Evolutionary conservation across 2,113 vertebrate genomes (phyloP), one percentile per base, ranked within the genome.

Genomic region (Lethenteron camtschaticum): DNA sequence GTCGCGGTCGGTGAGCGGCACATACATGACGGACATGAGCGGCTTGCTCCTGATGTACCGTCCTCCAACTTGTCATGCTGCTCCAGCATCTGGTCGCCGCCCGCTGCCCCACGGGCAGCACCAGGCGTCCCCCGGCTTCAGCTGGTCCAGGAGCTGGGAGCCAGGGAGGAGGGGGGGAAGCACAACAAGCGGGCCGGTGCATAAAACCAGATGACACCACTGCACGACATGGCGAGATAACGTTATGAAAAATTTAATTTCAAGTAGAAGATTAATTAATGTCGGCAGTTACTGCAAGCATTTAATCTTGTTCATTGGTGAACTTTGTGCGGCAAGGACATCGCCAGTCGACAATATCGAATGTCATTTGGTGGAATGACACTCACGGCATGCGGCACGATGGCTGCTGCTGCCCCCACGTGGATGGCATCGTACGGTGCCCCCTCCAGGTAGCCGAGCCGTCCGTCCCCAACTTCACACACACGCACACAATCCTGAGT

Each of bases 1-100:
- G 73, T 95, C 90, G 87, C 83, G 91, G 83, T 99, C 94, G 87
- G 94, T 99, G 89, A 99, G 95, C 96, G 94, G 94, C 92, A 99
- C 94, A 78, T 99, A 99, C 81, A 99, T 97, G 84, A 97, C 94
- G 80, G 92, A 92, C 94, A 99, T 99, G 81, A 99, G 81, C 79
- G 89, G 84, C 74, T 99, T 99, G 90, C 88, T 96, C 81, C 88
- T 95, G 84, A 85, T 88, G 81, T 95, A 85, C 92, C 94, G 59
- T 99, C 90, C 75, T 89, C 88, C 80, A 97, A 75, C 78, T 99
- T 99, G 80, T 99, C 94, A 16, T 96, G 90, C 79, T 99, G 94
- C 81, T 99, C 91, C 79, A 99, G 79, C 92, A 95, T 99, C 77
- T 99, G 94, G 81, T 99, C 96, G 71, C 94, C 94, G 66, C 94